Conservation (phyloP, 1,140 invertebrate species). For the Diorhabda elongata region DNA sequence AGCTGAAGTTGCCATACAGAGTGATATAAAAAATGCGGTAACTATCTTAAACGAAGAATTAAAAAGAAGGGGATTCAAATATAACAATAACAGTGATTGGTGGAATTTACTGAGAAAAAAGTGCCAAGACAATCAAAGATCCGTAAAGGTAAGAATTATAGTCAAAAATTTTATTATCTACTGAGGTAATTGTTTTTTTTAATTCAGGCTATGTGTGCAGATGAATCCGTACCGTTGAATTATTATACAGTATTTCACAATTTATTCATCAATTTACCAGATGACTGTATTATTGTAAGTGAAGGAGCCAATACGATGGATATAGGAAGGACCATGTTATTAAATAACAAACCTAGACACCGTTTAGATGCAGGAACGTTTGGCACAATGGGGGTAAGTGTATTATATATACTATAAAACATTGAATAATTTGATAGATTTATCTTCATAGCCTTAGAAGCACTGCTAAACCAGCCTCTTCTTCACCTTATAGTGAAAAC, state of each 20-base stretch:
- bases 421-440: no score
- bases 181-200: not conserved
- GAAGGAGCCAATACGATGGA: slow-evolving; percentile 99
- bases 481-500: no score
- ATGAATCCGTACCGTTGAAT: slow-evolving; percentile 75
- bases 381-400: slow-evolving; percentile 86
- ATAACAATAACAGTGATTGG: slow-evolving; percentile 52
- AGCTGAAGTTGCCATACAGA: slow-evolving; percentile 39
- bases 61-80: slow-evolving; percentile 51
- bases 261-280: slow-evolving; percentile 67
- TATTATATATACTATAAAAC: not conserved
- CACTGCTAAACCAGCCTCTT: no score
- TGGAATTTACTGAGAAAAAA: slow-evolving; percentile 57
- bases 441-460: no score
- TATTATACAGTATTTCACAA: slow-evolving; percentile 89
- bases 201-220: slow-evolving; percentile 53
- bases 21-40: slow-evolving; percentile 41
- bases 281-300: slow-evolving; percentile 89
- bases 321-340: slow-evolving; percentile 84
- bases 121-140: slow-evolving; percentile 57
- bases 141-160: slow-evolving; percentile 50
- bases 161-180: no score
- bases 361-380: slow-evolving; percentile 89
- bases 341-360: slow-evolving; percentile 78
- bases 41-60: slow-evolving; percentile 48